phyloP scores from a whole-genome alignment of 1,140 invertebrate genomes.

The Araneus ventricosus region DNA sequence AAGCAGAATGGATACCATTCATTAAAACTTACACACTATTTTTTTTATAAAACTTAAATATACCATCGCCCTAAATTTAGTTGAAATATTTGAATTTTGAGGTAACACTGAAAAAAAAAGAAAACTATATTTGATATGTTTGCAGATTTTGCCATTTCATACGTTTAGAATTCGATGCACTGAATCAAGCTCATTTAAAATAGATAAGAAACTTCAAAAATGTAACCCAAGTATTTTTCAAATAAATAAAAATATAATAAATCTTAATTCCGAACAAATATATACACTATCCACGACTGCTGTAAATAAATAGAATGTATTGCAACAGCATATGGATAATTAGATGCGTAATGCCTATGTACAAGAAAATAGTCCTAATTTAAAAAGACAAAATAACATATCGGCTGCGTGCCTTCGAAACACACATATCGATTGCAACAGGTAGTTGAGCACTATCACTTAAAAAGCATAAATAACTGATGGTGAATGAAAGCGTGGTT shows the following conservation, averaged over 20 bases:
- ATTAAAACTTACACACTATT: neutral
- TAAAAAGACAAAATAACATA: neutral
- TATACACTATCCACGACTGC: neutral
- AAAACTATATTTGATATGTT: neutral
- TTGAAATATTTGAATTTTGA: neutral
- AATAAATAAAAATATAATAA: neutral
- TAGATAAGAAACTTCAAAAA: neutral
- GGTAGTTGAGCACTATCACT: slow-evolving; percentile 8
- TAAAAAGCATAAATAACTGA: slow-evolving; percentile 7
- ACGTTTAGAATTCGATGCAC: neutral
- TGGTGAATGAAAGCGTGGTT: neutral
- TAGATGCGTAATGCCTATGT: neutral
- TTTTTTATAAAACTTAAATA: neutral
- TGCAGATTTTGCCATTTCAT: neutral
- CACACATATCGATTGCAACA: slow-evolving; percentile 7
- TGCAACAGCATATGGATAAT: neutral
- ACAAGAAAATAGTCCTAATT: neutral
- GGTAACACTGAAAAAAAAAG: neutral
- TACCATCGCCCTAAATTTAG: neutral
- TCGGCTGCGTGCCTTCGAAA: neutral
- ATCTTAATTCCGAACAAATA: neutral
- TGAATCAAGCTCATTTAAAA: neutral
- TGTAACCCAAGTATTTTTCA: neutral
- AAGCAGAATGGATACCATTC: neutral
- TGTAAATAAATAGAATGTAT: neutral